These are phyloP conservation scores for Aegotheles bennettii DNA, from an alignment of 2,113 vertebrate genomes.

Conservation along the genomic window DNA sequence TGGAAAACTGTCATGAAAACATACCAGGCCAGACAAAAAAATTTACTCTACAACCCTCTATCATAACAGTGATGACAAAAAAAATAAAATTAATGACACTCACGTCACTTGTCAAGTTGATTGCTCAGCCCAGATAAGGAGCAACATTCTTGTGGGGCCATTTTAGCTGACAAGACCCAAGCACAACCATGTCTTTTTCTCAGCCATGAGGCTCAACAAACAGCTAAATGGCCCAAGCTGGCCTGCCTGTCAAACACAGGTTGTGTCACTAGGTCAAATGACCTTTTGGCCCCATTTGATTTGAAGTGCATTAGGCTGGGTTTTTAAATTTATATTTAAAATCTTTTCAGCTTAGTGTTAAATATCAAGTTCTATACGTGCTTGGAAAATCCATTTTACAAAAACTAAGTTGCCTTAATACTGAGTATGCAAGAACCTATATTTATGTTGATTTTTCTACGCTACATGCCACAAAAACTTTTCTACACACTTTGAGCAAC, in stretches of 20 bases:
- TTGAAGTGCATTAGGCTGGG: not conserved
- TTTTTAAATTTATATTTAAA: not conserved
- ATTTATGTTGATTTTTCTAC: not conserved
- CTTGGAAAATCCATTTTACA: not conserved
- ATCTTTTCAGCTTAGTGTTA: not conserved
- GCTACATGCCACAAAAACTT: not conserved
- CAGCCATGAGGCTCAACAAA: not conserved
- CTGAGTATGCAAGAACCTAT: not conserved
- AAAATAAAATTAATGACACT: not conserved
- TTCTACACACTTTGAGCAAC: not conserved
- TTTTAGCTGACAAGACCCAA: not conserved
- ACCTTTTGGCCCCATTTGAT: not conserved
- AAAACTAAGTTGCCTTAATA: not conserved
- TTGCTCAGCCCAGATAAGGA: not conserved
- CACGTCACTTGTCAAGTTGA: not conserved
- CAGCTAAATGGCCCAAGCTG: not conserved
- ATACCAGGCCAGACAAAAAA: not conserved
- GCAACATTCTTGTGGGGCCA: not conserved
- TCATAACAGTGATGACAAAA: not conserved
- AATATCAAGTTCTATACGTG: not conserved
- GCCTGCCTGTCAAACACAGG: not conserved
- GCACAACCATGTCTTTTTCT: not conserved
- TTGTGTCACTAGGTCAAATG: not conserved
- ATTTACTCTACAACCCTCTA: not conserved
- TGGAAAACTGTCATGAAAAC: conserved; percentile 17